Base-by-base conservation (phyloP, 2,888 invertebrate genomes). In the Pycnomerus fuliginosus region DNA sequence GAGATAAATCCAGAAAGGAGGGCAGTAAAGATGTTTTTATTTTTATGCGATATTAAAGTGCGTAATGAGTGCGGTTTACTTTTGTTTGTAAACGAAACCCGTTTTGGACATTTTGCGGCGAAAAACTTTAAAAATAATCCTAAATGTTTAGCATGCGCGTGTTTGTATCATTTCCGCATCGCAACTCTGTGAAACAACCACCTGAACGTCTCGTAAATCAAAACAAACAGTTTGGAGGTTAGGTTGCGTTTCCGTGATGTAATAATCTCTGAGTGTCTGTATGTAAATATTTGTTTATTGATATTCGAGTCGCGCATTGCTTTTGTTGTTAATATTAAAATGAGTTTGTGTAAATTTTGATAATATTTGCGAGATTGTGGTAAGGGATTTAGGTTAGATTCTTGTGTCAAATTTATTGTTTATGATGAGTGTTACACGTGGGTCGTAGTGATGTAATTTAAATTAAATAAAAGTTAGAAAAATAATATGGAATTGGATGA, bases 401-500 rank as follows among this genome's bases (percentile, higher is more conserved):
- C n/a, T n/a, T n/a, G n/a, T n/a, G n/a, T n/a, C n/a, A n/a, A n/a
- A n/a, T n/a, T n/a, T n/a, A n/a, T n/a, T 7, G 28, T 31, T 32
- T 37, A 25, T 29, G 31, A 25, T 13, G 24, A 32, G 36, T 14
- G 35, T 17, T 41, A 42, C 38, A 29, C 38, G 28, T 33, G 31
- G 36, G 36, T 46, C 32, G 25, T 29, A 38, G 44, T 50, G 48
- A 50, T 46, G 36, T 44, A 20, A 47, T 34, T 48, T 47, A n/a
- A n/a, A n/a, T n/a, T n/a, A n/a, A n/a, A n/a, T n/a, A n/a, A n/a
- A n/a, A n/a, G n/a, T n/a, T 42, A 28, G 23, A 25, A 16, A 41
- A 44, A 37, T 47, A 65, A 54, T 52, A 67, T 67, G 67, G 66
- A 67, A 60, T 57, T 60, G 53, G 67, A 67, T 62, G 57, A 56